phyloP scores from a whole-genome alignment of 2,797 vertebrate genomes.

The Halcyon chelicuti region DNA sequence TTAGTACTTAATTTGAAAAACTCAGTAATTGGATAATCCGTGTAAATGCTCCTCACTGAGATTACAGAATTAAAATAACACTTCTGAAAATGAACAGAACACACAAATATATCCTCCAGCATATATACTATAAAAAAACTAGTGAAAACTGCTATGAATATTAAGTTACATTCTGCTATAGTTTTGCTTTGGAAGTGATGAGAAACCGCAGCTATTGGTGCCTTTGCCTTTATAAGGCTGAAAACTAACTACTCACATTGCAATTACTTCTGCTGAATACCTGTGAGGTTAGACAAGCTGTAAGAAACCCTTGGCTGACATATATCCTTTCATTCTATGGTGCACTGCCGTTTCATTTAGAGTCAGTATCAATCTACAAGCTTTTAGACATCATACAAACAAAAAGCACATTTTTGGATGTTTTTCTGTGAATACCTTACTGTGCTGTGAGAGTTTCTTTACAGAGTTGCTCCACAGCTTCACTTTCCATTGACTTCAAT shows the following conservation, averaged over 20 bases:
- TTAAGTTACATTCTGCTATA: neutral
- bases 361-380: neutral
- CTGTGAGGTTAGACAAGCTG: neutral
- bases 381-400: neutral
- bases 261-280: neutral
- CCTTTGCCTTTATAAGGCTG: neutral
- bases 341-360: neutral
- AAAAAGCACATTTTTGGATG: neutral
- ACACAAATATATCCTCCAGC: neutral
- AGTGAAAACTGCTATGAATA: neutral
- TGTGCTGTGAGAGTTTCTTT: slow-evolving; percentile 30
- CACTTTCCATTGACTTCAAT: slow-evolving; percentile 37
- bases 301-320: too few relatives aligned
- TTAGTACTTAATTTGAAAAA: neutral
- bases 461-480: slow-evolving; percentile 54
- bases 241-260: neutral
- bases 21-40: neutral
- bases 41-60: neutral
- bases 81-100: neutral
- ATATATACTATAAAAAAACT: neutral
- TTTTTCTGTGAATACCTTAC: slow-evolving; percentile 14
- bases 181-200: neutral
- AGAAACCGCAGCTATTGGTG: neutral
- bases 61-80: neutral
- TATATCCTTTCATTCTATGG: neutral